A percentile compares a stretch with the other conserved stretches of the same genome.
phyloP scores from a whole-genome alignment of 2,888 invertebrate genomes.

The Ormia ochracea region DNA sequence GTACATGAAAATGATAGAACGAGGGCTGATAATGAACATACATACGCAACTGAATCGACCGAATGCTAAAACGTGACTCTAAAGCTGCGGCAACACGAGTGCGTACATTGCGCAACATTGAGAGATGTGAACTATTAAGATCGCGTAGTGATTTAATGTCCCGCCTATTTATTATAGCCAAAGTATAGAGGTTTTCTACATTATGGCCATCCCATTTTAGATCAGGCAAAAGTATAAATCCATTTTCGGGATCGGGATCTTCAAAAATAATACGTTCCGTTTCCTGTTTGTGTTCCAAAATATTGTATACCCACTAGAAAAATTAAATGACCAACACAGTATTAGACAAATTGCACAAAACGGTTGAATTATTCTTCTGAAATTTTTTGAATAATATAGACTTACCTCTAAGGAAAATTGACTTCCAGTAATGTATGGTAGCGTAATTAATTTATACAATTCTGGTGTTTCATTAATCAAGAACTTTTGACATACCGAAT shows the following conservation, averaged over 20 bases:
- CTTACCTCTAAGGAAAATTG: conserved; percentile 88
- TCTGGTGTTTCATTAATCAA: conserved; percentile 90
- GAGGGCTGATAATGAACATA: conserved; percentile 98
- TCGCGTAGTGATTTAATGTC: conserved; percentile 91
- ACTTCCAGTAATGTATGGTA: conserved; percentile 85
- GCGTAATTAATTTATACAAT: conserved; percentile 86
- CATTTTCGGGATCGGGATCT: conserved; percentile 83
- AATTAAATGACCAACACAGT: not conserved
- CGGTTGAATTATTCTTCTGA: too few species aligned
- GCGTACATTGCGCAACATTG: conserved; percentile 88
- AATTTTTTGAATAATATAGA: conserved; percentile 19
- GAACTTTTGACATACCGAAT: conserved; percentile 84
- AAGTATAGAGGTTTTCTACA: conserved; percentile 87
- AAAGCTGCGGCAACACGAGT: conserved; percentile 87
- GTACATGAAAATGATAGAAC: conserved; percentile 97
- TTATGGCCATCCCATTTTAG: conserved; percentile 94
- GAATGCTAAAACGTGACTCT: conserved; percentile 84
- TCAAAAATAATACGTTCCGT: conserved; percentile 90
- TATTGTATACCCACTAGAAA: conserved; percentile 96
- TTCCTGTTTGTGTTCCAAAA: conserved; percentile 93
- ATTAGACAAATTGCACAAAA: conserved; percentile 69
- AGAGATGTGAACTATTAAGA: conserved; percentile 85
- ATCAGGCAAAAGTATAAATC: conserved; percentile 94
- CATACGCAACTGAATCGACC: conserved; percentile 84
- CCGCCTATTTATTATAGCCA: conserved; percentile 86